Evolutionary conservation across 2,113 vertebrate genomes (phyloP).

Genomic region (Microtus richardsoni): DNA sequence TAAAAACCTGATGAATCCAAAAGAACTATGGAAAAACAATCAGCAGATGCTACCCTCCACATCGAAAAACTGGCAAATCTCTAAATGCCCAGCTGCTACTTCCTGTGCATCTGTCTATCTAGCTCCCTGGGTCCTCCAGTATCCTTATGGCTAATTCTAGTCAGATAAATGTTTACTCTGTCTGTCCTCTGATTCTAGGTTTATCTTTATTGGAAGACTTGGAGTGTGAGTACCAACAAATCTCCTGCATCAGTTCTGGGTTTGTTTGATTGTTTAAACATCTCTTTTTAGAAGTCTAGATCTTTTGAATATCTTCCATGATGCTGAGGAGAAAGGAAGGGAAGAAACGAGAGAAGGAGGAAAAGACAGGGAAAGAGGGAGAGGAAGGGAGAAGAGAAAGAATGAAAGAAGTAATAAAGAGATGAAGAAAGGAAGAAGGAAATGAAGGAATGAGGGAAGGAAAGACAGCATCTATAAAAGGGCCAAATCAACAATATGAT

Average conservation of each 20-base stretch:
- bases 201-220: neutral
- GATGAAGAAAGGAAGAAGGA: neutral
- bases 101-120: neutral
- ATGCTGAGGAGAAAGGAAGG: neutral
- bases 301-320: neutral
- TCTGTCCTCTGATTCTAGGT: neutral
- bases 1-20: neutral
- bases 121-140: neutral
- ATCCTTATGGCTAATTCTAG: neutral
- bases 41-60: rapidly evolving
- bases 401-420: neutral
- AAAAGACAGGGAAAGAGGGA: neutral
- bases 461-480: neutral
- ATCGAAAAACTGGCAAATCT: neutral
- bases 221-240: neutral
- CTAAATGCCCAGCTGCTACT: neutral
- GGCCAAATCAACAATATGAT: neutral
- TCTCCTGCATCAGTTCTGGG: neutral
- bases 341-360: neutral
- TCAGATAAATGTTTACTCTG: neutral
- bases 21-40: neutral
- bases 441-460: too few species aligned
- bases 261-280: neutral
- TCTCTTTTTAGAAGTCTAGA: neutral
- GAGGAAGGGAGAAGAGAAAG: neutral